Evolutionary conservation across 2,888 invertebrate species (phyloP).

Genomic region (Chironomus tentans): DNA sequence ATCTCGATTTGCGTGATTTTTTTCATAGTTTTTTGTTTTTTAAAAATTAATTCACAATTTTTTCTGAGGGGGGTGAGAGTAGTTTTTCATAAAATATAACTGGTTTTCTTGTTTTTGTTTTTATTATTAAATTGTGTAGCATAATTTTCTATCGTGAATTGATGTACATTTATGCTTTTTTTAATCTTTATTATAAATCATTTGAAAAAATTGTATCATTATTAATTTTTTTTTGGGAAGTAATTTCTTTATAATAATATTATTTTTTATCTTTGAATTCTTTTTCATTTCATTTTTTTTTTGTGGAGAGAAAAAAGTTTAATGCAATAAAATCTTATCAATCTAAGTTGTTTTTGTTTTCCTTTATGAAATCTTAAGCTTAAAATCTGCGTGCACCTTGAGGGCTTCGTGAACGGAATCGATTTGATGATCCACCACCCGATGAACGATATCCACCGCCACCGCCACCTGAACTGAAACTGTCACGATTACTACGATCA

Average conservation of each 20-base stretch:
- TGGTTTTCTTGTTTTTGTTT: no score
- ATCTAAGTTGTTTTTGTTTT: neutral
- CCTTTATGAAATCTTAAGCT: neutral
- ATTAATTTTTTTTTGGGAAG: no score
- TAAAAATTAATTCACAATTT: neutral
- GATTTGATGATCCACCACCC: constrained; percentile 33
- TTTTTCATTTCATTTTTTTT: no score
- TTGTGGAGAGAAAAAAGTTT: neutral
- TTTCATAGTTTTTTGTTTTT: neutral
- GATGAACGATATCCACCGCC: constrained; percentile 42
- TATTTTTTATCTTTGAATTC: no score
- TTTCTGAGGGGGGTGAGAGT: no score
- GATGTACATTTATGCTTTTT: no score
- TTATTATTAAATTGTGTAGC: no score
- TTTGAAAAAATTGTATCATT: no score
- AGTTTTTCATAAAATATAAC: no score
- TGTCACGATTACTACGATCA: constrained; percentile 33
- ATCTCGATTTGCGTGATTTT: neutral
- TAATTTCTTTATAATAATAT: no score
- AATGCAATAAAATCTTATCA: neutral
- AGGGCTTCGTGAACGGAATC: constrained; percentile 9
- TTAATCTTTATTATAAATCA: no score
- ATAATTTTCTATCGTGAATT: no score
- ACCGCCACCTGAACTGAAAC: constrained; percentile 37
- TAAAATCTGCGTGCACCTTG: constrained; percentile 20